phyloP scores from a whole-genome alignment of 2,888 invertebrate genomes.

The Eupeodes latifasciatus region DNA sequence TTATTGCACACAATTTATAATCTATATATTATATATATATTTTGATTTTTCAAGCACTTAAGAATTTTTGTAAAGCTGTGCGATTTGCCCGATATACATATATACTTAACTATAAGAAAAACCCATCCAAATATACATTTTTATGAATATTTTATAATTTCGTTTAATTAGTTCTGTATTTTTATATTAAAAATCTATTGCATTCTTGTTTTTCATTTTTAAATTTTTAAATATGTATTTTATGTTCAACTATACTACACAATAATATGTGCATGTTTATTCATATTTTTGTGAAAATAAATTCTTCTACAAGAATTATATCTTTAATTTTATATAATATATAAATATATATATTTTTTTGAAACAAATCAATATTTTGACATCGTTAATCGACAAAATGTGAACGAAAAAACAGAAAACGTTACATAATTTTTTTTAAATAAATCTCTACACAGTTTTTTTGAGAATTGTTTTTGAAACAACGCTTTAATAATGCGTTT shows the following conservation, averaged over 20 bases:
- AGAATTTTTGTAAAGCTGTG: constrained; percentile 66
- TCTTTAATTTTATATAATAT: not conserved
- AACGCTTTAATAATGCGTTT: constrained; percentile 62
- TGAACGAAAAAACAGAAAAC: constrained; percentile 75
- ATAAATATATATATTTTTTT: constrained; percentile 20
- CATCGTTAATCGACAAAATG: constrained; percentile 40
- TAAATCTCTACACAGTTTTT: constrained; percentile 46
- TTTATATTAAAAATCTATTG: constrained; percentile 27
- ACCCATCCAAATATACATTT: constrained; percentile 24
- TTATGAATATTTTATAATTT: constrained; percentile 15
- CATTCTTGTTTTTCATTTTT: constrained; percentile 37
- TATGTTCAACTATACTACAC: constrained; percentile 41
- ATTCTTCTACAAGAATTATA: constrained; percentile 39
- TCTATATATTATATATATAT: constrained; percentile 32
- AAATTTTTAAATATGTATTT: constrained; percentile 29
- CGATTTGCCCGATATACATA: constrained; percentile 61
- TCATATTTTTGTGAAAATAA: constrained; percentile 45
- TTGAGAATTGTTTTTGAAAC: constrained; percentile 68
- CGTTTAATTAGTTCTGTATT: constrained; percentile 31
- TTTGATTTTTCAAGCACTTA: constrained; percentile 71
- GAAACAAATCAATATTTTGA: constrained; percentile 39
- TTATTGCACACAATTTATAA: constrained; percentile 62
- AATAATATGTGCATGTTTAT: constrained; percentile 61
- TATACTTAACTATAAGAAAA: not conserved
- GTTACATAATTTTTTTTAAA: constrained; percentile 30